Evolutionary conservation across 2,797 vertebrate species (phyloP).

Genomic region (Sus cebifrons): DNA sequence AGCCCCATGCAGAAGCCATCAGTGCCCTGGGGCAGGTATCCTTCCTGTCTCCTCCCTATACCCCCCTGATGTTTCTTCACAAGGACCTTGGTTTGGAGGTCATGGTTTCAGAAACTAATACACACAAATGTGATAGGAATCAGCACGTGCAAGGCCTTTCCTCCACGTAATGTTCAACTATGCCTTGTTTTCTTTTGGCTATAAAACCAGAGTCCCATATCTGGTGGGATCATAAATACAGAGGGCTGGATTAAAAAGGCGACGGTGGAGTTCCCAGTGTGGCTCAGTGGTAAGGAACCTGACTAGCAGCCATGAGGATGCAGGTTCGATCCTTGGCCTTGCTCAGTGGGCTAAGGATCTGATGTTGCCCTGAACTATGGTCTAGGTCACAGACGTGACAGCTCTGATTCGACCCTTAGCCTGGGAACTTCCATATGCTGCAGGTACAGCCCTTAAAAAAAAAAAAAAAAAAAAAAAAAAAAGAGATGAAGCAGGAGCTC

Average conservation of each 20-base stretch:
- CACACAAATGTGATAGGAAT: background rate
- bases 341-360: no score
- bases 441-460: no score
- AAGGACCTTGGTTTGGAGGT: background rate
- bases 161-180: background rate
- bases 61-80: background rate
- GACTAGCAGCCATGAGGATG: no score
- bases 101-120: conserved; percentile 12
- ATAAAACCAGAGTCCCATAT: background rate
- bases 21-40: background rate
- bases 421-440: no score
- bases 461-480: no score
- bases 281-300: no score
- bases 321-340: no score
- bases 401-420: no score
- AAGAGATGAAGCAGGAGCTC: no score
- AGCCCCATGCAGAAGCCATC: background rate
- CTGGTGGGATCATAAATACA: background rate
- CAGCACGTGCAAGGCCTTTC: background rate
- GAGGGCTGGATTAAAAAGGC: background rate
- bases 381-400: no score
- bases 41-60: background rate
- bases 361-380: no score
- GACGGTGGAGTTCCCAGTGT: no score
- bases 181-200: background rate